Percentiles rank a stretch among this genome's conserved stretches.
Evolutionary conservation across 2,888 invertebrate genomes (phyloP).

Genomic region (Boloria euphrosyne): DNA sequence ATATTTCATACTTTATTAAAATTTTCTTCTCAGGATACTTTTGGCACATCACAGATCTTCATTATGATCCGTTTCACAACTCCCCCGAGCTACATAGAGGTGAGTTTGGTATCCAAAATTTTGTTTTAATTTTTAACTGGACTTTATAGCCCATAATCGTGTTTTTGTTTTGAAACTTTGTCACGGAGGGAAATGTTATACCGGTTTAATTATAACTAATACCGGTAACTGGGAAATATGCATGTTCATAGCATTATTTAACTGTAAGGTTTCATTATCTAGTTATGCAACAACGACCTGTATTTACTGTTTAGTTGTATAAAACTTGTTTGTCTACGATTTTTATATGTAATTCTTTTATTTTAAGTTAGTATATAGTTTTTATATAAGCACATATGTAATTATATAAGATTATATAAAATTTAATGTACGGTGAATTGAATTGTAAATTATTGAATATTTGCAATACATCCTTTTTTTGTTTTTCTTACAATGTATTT

Average conservation of each 20-base stretch:
- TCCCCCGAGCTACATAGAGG: slow-evolving; percentile 78
- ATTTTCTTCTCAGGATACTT: slow-evolving; percentile 90
- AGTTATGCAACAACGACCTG: background rate
- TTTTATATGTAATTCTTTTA: too few species aligned
- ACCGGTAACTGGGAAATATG: slow-evolving; percentile 5
- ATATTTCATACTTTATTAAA: slow-evolving; percentile 38
- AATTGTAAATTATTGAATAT: too few species aligned
- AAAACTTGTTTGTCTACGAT: too few species aligned
- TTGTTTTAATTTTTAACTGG: slow-evolving; percentile 46
- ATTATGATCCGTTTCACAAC: slow-evolving; percentile 90
- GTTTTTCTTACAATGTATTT: too few species aligned
- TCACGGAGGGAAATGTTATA: background rate
- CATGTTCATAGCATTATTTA: slow-evolving; percentile 5
- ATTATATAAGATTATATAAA: too few species aligned
- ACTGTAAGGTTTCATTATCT: background rate
- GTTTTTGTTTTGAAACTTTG: slow-evolving; percentile 38
- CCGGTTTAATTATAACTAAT: slow-evolving; percentile 20
- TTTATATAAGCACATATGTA: too few species aligned
- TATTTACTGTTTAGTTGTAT: too few species aligned
- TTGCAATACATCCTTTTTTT: too few species aligned
- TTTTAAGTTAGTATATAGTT: too few species aligned
- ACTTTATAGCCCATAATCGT: slow-evolving; percentile 38
- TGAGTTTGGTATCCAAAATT: slow-evolving; percentile 56
- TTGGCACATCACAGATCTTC: slow-evolving; percentile 97
- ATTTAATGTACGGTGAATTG: too few species aligned